phyloP scores from a whole-genome alignment of 2,797 vertebrate genomes.

The Gymnocypris eckloni region DNA sequence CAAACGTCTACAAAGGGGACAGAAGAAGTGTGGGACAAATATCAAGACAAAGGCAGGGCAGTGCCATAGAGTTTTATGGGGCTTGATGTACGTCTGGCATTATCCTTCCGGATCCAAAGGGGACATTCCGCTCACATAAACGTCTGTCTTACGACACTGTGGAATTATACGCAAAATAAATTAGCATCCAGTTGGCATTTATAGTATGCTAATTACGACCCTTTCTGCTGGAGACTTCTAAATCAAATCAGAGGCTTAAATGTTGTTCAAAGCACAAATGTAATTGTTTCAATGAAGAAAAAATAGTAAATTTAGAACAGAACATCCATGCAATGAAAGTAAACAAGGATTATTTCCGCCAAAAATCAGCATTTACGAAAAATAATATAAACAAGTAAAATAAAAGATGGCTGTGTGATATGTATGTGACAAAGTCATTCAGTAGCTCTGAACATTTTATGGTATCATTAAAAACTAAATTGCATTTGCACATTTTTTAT shows the following conservation, averaged over 20 bases:
- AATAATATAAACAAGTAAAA: not conserved
- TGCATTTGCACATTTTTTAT: not conserved
- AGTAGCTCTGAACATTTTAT: not conserved
- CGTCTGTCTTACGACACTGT: slow-evolving; percentile 72
- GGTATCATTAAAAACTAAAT: not conserved
- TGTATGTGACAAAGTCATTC: not conserved
- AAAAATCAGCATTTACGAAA: not conserved
- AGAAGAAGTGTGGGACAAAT: slow-evolving; percentile 74
- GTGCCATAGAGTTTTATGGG: slow-evolving; percentile 72
- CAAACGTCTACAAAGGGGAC: slow-evolving; percentile 57
- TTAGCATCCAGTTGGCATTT: slow-evolving; percentile 72
- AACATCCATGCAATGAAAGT: not conserved
- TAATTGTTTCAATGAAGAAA: not conserved
- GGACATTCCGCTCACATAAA: slow-evolving; percentile 69
- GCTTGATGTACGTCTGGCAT: slow-evolving; percentile 61
- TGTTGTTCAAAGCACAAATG: not conserved
- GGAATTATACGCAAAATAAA: slow-evolving; percentile 74
- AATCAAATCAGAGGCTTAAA: slow-evolving; percentile 32
- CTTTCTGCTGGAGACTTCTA: slow-evolving; percentile 30
- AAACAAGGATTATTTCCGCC: not conserved
- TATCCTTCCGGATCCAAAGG: slow-evolving; percentile 65
- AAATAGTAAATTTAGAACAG: not conserved
- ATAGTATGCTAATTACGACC: slow-evolving; percentile 60
- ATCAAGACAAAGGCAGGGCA: slow-evolving; percentile 75
- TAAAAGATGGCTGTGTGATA: not conserved